A percentile compares a stretch with the other conserved stretches of the same genome.
phyloP scores from a whole-genome alignment of 2,888 invertebrate species.

The Acrobasis suavella region DNA sequence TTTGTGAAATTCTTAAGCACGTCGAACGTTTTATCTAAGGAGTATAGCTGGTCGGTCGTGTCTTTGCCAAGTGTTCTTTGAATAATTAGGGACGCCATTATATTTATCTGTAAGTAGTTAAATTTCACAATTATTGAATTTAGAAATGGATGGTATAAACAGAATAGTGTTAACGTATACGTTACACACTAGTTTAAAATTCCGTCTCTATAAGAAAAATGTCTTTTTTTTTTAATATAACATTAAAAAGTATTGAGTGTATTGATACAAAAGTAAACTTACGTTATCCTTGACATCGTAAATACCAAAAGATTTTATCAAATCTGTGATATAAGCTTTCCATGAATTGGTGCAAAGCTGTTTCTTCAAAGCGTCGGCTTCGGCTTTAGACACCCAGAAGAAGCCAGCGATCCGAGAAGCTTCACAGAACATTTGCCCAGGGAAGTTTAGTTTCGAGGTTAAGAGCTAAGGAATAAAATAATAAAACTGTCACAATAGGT shows the following conservation, averaged over 20 bases:
- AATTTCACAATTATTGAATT: too few relatives aligned
- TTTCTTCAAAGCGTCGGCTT: constrained; percentile 51
- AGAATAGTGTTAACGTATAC: too few relatives aligned
- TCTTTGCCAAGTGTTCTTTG: constrained; percentile 74
- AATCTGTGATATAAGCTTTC: constrained; percentile 64
- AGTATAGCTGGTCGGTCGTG: constrained; percentile 59
- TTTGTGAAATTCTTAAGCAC: constrained; percentile 59
- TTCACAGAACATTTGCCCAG: constrained; percentile 73
- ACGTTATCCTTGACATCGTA: constrained; percentile 68
- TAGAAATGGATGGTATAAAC: too few relatives aligned
- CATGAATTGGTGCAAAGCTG: constrained; percentile 64
- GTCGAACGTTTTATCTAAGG: constrained; percentile 60
- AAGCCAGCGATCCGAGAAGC: constrained; percentile 56
- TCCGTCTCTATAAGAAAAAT: too few relatives aligned
- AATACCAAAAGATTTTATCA: constrained; percentile 66
- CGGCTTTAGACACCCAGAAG: constrained; percentile 51
- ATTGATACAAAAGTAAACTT: constrained; percentile 35
- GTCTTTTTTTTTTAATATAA: too few relatives aligned
- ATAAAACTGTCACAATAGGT: not conserved
- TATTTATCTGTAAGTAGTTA: constrained; percentile 60
- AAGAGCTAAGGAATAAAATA: constrained; percentile 55
- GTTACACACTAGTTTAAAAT: too few relatives aligned
- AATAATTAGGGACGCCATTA: constrained; percentile 70
- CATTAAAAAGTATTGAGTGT: too few relatives aligned
- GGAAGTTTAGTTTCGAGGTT: constrained; percentile 61